These are phyloP conservation scores for Ictalurus furcatus DNA, from an alignment of 2,113 vertebrate species.

Conservation along the genomic window DNA sequence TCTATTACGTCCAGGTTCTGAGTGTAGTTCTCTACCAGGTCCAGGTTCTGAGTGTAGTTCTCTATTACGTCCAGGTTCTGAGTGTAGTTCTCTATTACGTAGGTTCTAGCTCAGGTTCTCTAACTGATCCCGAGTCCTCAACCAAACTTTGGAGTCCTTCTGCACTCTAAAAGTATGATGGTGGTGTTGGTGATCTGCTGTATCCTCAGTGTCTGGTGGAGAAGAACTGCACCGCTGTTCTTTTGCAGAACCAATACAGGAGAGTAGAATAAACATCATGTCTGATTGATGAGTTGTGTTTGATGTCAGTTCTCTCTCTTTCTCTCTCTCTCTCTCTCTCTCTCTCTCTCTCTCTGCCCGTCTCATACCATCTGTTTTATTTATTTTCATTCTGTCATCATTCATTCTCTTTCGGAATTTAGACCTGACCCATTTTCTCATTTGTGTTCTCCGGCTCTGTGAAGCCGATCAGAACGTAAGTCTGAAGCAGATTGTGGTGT, in stretches of 20 bases:
- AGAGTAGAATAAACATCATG: not conserved
- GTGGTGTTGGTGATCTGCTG: not conserved
- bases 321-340: constrained; percentile 8
- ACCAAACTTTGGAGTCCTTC: not conserved
- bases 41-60: not conserved
- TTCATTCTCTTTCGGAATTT: not conserved
- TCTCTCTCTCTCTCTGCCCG: not conserved
- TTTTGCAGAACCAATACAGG: not conserved
- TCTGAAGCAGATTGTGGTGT: constrained; percentile 6
- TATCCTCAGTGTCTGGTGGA: not conserved
- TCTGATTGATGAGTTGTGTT: not conserved
- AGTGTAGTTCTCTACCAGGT: not conserved
- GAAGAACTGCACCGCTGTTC: not conserved
- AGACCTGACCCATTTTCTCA: not conserved
- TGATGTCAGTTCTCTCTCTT: not conserved
- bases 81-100: not conserved
- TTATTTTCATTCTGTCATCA: not conserved
- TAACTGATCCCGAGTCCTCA: not conserved
- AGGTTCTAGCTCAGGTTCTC: not conserved
- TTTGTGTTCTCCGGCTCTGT: not conserved
- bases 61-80: not conserved
- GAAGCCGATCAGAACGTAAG: not conserved
- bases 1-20: not conserved
- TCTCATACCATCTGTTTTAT: not conserved
- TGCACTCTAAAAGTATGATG: not conserved